A percentile compares a stretch with the other conserved stretches of the same genome.
Conservation (phyloP, 2,113 vertebrate genomes). For the Crotophaga sulcirostris region DNA sequence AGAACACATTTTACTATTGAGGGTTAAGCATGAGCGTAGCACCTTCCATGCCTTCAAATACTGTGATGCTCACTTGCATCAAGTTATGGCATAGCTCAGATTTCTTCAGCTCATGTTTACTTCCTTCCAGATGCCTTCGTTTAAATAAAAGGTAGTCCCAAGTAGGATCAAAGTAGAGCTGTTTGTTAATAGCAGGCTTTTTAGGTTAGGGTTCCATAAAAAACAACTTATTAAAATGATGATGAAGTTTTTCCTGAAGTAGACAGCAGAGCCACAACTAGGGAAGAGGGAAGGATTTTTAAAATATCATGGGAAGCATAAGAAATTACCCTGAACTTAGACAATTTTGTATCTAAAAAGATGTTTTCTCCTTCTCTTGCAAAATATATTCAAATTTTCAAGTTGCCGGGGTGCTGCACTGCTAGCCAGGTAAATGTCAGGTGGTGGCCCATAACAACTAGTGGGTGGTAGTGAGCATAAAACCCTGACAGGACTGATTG, state of each 20-base stretch:
- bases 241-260: neutral
- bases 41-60: neutral
- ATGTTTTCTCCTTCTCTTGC: neutral
- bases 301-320: neutral
- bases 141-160: neutral
- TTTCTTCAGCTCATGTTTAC: neutral
- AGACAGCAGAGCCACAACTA: neutral
- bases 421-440: neutral
- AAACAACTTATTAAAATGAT: neutral
- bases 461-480: neutral
- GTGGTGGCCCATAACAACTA: rapidly evolving
- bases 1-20: neutral
- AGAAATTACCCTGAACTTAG: neutral
- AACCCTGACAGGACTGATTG: neutral
- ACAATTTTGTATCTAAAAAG: neutral
- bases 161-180: neutral
- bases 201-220: neutral
- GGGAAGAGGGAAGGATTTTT: neutral
- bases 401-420: neutral
- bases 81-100: neutral
- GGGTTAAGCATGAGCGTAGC: neutral
- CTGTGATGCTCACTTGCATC: neutral
- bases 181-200: neutral
- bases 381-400: neutral
- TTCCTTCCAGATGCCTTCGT: neutral